phyloP scores from a whole-genome alignment of 2,797 vertebrate species.

The Rhinella marina region DNA sequence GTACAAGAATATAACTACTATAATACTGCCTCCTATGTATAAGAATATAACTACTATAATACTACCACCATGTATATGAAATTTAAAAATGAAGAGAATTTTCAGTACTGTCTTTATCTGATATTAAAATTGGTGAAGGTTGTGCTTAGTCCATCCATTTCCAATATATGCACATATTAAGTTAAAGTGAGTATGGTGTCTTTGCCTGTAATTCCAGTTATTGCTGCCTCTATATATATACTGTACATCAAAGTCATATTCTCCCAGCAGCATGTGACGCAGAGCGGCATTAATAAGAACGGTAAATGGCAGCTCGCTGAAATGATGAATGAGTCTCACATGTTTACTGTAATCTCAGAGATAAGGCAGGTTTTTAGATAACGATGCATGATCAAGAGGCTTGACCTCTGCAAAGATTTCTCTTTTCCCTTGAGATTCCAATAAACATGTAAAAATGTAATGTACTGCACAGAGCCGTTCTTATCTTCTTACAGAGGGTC shows the following conservation, averaged over 20 bases:
- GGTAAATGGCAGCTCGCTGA: slow-evolving; percentile 11
- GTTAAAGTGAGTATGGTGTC: neutral
- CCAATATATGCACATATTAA: neutral
- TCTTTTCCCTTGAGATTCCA: neutral
- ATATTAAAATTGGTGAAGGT: neutral
- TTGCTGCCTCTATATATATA: neutral
- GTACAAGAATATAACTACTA: neutral
- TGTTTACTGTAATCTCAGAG: neutral
- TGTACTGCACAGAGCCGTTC: neutral
- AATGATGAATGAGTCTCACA: neutral
- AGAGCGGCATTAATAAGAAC: neutral
- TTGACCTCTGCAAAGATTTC: neutral
- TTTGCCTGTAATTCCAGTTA: neutral
- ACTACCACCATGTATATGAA: too few species aligned
- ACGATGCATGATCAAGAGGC: slow-evolving; percentile 1
- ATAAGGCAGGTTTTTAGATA: neutral
- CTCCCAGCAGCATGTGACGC: neutral
- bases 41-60: neutral
- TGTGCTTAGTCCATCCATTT: neutral
- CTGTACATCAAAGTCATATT: neutral
- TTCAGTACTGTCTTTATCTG: neutral
- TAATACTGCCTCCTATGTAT: too few species aligned
- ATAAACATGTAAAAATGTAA: neutral
- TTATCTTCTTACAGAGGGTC: too few species aligned
- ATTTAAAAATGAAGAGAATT: too few species aligned